phyloP scores from a whole-genome alignment of 2,888 invertebrate genomes.

The Marronus borbonicus region DNA sequence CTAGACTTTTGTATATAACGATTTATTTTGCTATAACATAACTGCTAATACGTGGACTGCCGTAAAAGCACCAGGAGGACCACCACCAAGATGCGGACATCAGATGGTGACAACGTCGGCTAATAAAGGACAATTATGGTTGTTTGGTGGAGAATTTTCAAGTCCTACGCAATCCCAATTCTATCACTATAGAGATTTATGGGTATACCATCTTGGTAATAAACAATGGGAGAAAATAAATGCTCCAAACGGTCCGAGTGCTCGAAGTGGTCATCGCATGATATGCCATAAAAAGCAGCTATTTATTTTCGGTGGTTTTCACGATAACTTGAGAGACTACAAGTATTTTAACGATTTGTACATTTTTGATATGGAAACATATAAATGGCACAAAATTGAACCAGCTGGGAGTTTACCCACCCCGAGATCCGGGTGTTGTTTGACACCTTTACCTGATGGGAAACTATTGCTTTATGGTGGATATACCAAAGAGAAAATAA shows the following conservation, averaged over 20 bases:
- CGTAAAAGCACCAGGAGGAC: constrained; percentile 86
- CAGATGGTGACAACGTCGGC: constrained; percentile 85
- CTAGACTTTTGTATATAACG: constrained; percentile 89
- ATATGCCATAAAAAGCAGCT: constrained; percentile 83
- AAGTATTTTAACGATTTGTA: constrained; percentile 92
- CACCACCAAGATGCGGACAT: constrained; percentile 92
- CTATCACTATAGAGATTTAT: constrained; percentile 93
- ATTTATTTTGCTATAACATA: constrained; percentile 87
- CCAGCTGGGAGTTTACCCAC: constrained; percentile 79
- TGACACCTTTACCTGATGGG: constrained; percentile 78
- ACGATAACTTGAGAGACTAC: constrained; percentile 89
- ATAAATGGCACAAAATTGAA: constrained; percentile 84
- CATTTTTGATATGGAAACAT: constrained; percentile 84
- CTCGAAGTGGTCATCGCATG: constrained; percentile 93
- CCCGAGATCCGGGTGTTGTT: constrained; percentile 87
- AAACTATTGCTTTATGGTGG: constrained; percentile 83
- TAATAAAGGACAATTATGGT: constrained; percentile 82
- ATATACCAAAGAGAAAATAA: constrained; percentile 81
- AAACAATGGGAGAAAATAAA: constrained; percentile 86
- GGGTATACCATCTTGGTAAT: constrained; percentile 84
- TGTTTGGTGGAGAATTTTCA: constrained; percentile 95
- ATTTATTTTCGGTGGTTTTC: constrained; percentile 92
- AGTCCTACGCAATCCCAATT: constrained; percentile 93
- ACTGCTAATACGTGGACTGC: constrained; percentile 85
- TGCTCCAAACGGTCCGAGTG: constrained; percentile 83